Base-by-base conservation (phyloP, 2,797 vertebrate genomes). In the Toxotes lorentzi region DNA sequence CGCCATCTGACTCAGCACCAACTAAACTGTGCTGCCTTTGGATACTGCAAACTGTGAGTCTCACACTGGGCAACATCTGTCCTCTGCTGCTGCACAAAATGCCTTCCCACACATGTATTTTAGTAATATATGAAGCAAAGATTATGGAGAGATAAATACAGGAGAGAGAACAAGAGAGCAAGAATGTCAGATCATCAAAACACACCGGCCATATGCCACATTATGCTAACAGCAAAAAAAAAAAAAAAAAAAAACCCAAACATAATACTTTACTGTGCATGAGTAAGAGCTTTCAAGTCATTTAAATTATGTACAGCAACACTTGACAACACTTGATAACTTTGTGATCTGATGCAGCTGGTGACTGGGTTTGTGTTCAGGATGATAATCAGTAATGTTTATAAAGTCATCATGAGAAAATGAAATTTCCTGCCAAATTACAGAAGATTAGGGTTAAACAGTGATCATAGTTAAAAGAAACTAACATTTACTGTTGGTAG, bases 21-120 rank as follows among this genome's bases (percentile, higher is more conserved):
- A 38, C 68, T 47, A 83, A 84, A 90, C 32, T 67, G 79, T 68
- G 87, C 64, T 74, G 70, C 84, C 74, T 79, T 64, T 81, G 66
- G 73, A 87, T 84, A 50, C 79, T 83, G 83, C 76, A 81, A 62
- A 86, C 76, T 87, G 85, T 84, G 86, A 87, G 72, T 74, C 79
- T 84, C 90, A 89, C 79, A 82, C 86, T 85, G 87, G 79, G 89
- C 78, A 93, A 93, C 92, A 94, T 92, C 91, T 93, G 93, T 85
- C 82, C 84, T 84, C 62, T 41, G 58, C 70, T 73, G 45, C 72
- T 66, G 73, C 66, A 60, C 69, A 84, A 84, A 84, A 86, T 14
- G 58, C 72, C 64, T 70, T 51, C 73, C 17, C 41, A 64, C 64
- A 70, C 62, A 81, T 79, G 84, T 80, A 76, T 84, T 69, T 61